Conservation (phyloP, 2,888 invertebrate genomes). For the Troglohyphantes excavatus region DNA sequence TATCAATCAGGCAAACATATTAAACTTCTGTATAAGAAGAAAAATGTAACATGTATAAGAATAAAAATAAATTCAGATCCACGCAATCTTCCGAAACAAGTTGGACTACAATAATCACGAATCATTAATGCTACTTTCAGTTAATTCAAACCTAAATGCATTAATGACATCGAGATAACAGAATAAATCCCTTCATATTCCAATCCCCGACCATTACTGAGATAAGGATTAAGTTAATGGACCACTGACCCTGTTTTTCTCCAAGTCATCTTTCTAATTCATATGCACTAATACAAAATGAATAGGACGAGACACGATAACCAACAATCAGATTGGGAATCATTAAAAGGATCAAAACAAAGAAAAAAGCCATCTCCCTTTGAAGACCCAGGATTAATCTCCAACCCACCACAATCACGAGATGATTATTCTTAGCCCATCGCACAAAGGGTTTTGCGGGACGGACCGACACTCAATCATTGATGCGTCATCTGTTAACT, state of each 20-base stretch:
- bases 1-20: too few species aligned
- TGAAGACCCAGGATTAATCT: constrained; percentile 17
- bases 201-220: not conserved
- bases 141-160: too few species aligned
- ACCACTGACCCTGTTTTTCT: constrained; percentile 3
- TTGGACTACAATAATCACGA: too few species aligned
- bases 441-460: constrained; percentile 21
- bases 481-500: constrained; percentile 51
- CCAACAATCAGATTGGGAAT: constrained; percentile 24
- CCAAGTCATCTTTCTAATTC: not conserved
- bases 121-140: too few species aligned
- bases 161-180: not conserved
- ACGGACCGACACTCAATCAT: constrained; percentile 39
- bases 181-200: not conserved
- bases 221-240: not conserved
- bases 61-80: too few species aligned
- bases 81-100: too few species aligned
- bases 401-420: not conserved
- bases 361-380: not conserved
- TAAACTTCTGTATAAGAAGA: too few species aligned
- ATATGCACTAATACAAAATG: constrained; percentile 4
- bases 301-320: not conserved
- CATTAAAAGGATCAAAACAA: constrained; percentile 14
- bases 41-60: too few species aligned
- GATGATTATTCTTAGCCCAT: constrained; percentile 18